phyloP scores from a whole-genome alignment of 1,140 invertebrate species.

The Manduca sexta region DNA sequence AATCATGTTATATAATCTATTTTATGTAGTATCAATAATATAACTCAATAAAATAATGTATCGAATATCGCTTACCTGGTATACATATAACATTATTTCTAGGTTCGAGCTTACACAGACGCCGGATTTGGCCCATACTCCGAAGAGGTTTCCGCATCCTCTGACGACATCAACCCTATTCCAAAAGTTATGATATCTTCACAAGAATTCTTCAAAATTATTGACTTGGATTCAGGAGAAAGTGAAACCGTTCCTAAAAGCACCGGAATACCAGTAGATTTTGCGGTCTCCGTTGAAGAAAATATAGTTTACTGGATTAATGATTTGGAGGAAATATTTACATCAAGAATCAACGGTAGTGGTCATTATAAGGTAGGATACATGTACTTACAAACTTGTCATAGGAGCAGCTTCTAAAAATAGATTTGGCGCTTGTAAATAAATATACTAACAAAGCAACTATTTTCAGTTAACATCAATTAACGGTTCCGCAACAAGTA shows the following conservation, averaged over 20 bases:
- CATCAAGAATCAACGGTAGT: constrained; percentile 74
- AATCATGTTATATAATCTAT: too few species aligned
- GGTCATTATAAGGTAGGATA: constrained; percentile 62
- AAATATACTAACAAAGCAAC: not conserved
- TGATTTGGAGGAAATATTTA: constrained; percentile 83
- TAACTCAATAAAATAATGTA: too few species aligned
- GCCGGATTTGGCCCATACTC: constrained; percentile 82
- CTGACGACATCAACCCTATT: constrained; percentile 81
- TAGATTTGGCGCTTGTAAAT: not conserved
- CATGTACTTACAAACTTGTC: too few species aligned
- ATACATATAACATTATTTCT: constrained; percentile 36
- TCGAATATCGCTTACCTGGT: not conserved
- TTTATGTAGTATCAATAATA: too few species aligned
- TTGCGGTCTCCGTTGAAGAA: constrained; percentile 79
- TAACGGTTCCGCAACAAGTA: constrained; percentile 77
- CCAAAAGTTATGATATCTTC: constrained; percentile 85
- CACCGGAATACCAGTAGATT: constrained; percentile 76
- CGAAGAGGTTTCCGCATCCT: constrained; percentile 75
- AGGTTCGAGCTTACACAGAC: constrained; percentile 86
- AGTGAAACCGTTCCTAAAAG: constrained; percentile 75
- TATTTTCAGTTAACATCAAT: constrained; percentile 69
- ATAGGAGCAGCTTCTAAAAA: too few species aligned
- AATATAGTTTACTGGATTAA: constrained; percentile 89
- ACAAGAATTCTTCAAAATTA: constrained; percentile 79
- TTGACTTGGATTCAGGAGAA: constrained; percentile 81